Percentiles rank a stretch among this genome's conserved stretches.
These are phyloP conservation scores for Petrolisthes manimaculis DNA, from an alignment of 2,888 invertebrate species.

Conservation along the genomic window DNA sequence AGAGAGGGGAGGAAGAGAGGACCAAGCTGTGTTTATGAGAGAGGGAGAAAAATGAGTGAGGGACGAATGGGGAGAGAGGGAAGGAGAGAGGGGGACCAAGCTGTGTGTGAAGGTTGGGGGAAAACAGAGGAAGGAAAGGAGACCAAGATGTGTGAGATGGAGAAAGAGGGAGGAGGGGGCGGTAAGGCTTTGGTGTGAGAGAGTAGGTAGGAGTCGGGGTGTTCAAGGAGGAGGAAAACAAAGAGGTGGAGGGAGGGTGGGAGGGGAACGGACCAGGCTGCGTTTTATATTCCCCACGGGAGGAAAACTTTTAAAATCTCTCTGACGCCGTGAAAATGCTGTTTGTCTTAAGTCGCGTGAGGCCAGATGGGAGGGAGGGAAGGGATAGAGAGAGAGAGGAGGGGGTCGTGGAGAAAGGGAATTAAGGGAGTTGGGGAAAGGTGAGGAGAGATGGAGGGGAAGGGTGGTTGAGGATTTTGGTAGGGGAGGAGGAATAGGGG, in stretches of 20 bases:
- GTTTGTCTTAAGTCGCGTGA: conserved; percentile 15
- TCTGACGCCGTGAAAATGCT: conserved; percentile 13
- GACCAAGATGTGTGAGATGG: background rate
- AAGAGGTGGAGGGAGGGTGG: background rate
- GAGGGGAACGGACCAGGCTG: background rate
- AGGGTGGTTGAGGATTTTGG: too few species aligned
- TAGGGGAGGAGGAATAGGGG: too few species aligned
- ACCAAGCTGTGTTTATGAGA: background rate
- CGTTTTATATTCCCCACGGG: conserved; percentile 9
- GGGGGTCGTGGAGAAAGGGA: too few species aligned
- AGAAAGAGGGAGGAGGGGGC: background rate
- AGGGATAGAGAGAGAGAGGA: too few species aligned
- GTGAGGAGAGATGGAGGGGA: too few species aligned
- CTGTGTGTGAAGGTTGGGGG: background rate
- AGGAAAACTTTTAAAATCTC: conserved; percentile 3
- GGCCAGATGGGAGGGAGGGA: too few species aligned
- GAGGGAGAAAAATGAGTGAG: background rate
- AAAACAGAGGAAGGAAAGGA: background rate
- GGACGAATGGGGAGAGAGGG: background rate
- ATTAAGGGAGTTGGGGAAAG: too few species aligned
- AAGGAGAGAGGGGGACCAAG: background rate
- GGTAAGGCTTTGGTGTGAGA: background rate
- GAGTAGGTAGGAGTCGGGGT: background rate
- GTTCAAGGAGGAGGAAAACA: background rate
- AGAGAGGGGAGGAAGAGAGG: background rate